These are phyloP conservation scores for Danio tinwini DNA, from an alignment of 2,797 vertebrate species.

Conservation along the genomic window DNA sequence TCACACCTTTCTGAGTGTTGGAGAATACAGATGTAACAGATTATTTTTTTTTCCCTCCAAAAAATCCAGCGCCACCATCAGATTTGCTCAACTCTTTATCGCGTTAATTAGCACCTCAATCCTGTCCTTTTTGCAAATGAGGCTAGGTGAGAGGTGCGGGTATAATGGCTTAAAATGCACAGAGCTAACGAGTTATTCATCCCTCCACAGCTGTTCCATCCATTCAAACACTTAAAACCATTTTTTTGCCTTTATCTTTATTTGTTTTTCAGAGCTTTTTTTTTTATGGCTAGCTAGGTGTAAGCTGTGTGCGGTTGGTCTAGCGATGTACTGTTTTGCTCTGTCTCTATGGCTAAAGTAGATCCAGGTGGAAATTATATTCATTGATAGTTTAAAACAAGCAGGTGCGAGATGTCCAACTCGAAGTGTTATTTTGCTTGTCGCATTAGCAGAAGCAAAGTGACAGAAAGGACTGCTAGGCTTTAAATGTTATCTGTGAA, in stretches of 20 bases:
- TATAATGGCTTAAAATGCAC: conserved; percentile 83
- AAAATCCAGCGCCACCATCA: conserved; percentile 70
- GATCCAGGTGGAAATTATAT: conserved; percentile 49
- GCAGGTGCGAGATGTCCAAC: conserved; percentile 50
- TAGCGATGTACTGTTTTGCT: conserved; percentile 30
- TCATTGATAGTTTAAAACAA: conserved; percentile 56
- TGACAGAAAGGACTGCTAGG: conserved; percentile 3
- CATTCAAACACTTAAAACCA: conserved; percentile 75
- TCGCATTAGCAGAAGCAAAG: conserved; percentile 37
- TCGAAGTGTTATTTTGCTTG: conserved; percentile 47
- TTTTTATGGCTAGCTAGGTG: conserved; percentile 40
- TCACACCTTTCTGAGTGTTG: conserved; percentile 79
- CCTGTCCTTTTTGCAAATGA: conserved; percentile 83
- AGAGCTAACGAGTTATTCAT: conserved; percentile 83
- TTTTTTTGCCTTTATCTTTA: conserved; percentile 31
- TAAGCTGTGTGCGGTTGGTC: background rate
- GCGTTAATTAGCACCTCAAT: conserved; percentile 85
- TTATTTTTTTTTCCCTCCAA: conserved; percentile 58
- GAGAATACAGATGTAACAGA: conserved; percentile 80
- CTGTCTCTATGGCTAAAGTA: conserved; percentile 32
- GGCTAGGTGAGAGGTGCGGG: conserved; percentile 78
- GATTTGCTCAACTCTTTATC: conserved; percentile 84
- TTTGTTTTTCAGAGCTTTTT: conserved; percentile 49
- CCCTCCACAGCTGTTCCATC: conserved; percentile 79
- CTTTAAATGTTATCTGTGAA: conserved; percentile 13